Percentiles rank a stretch among this genome's conserved stretches.
These are phyloP conservation scores for Polydrusus pterygomalis DNA, from an alignment of 2,888 invertebrate species.

Conservation along the genomic window DNA sequence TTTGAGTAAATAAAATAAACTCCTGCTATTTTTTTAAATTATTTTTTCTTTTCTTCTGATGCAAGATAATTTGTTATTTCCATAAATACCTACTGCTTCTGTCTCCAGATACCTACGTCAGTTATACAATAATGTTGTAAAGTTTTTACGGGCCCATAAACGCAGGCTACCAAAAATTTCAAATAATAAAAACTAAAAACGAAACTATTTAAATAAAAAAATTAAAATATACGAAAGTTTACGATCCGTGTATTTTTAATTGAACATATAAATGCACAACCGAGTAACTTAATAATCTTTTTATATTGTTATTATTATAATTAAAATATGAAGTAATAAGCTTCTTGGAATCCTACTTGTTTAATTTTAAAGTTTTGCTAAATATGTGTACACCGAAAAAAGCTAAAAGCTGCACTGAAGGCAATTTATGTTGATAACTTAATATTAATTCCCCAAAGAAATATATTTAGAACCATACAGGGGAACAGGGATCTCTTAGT, in stretches of 20 bases:
- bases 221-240: constrained; percentile 35
- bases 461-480: no score
- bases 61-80: no score
- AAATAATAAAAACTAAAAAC: constrained; percentile 11
- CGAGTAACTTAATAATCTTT: constrained; percentile 21
- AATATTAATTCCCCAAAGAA: no score
- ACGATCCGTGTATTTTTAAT: constrained; percentile 35
- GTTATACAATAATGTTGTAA: not conserved
- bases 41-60: no score
- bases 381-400: not conserved
- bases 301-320: constrained; percentile 31
- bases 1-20: no score
- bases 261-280: constrained; percentile 21
- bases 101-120: no score
- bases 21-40: no score
- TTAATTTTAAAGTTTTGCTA: not conserved
- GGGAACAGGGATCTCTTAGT: no score
- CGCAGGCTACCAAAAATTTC: not conserved
- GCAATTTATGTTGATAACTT: no score
- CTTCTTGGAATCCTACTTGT: not conserved
- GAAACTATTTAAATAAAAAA: constrained; percentile 32
- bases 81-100: no score
- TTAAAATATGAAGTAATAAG: constrained; percentile 5
- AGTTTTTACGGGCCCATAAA: not conserved
- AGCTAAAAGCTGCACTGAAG: no score